A percentile compares a stretch with the other conserved stretches of the same genome.
These are phyloP conservation scores for Fopius arisanus DNA, from an alignment of 1,140 invertebrate genomes.

Conservation along the genomic window DNA sequence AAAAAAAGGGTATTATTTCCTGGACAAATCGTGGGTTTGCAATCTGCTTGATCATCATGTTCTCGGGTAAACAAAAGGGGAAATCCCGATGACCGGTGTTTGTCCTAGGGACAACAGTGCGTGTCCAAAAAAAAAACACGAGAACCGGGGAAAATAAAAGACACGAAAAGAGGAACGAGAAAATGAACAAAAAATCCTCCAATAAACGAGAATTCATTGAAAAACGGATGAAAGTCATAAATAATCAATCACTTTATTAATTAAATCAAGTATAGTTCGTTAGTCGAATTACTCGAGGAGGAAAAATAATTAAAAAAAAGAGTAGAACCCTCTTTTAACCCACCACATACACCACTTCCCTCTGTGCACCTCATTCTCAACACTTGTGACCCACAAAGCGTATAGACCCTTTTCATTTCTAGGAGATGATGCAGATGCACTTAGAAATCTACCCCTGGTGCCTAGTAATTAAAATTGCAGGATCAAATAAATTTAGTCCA, in stretches of 20 bases:
- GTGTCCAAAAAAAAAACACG: too few relatives aligned
- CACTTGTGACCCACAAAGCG: constrained; percentile 22
- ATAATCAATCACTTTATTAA: too few relatives aligned
- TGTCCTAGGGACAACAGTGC: too few relatives aligned
- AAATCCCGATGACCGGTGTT: too few relatives aligned
- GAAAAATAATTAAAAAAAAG: neutral
- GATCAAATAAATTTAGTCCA: neutral
- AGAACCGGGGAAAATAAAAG: too few relatives aligned
- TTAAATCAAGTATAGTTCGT: too few relatives aligned
- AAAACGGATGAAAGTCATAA: too few relatives aligned
- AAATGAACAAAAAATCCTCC: too few relatives aligned
- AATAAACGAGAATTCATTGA: too few relatives aligned
- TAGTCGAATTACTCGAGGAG: constrained; percentile 15
- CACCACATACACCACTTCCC: neutral
- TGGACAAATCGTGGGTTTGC: neutral
- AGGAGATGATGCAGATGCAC: constrained; percentile 14
- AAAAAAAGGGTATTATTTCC: neutral
- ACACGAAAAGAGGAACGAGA: too few relatives aligned
- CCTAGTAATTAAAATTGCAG: neutral
- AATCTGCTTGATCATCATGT: neutral
- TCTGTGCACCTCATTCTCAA: neutral
- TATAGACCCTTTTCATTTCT: constrained; percentile 21
- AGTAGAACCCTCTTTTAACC: constrained; percentile 17
- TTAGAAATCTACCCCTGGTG: neutral
- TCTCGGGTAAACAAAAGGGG: too few relatives aligned